Evolutionary conservation across 2,888 invertebrate genomes (phyloP), one percentile per base, ranked within the genome.

Genomic region (Amphipoea oculea): DNA sequence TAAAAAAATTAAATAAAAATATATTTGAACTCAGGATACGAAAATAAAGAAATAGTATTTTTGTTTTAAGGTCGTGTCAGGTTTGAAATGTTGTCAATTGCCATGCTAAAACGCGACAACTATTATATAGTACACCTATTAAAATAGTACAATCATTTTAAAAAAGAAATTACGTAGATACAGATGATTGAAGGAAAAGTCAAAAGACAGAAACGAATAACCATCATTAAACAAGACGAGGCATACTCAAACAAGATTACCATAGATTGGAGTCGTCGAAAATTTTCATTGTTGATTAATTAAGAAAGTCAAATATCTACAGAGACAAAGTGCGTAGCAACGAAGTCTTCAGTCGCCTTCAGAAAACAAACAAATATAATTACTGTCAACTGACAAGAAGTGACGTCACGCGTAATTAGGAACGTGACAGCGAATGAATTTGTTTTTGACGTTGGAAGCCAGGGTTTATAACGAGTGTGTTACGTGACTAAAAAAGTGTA

Each of bases 241-340:
- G 63, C 73, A 72, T 60, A 79, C 63, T 65, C 70, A 77, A 79
- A 83, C 70, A 77, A 79, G 69, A 77, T 89, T 86, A 89, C 65
- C 86, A 83, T 70, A 76, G 81, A 83, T 65, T 77, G 54, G 36
- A 74, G 23, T 29, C 57, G 65, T 66, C 72, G 74, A 81, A 83
- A 89, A 85, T 86, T 29, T 73, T 72, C 86, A 68, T 48, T 79
- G 83, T 83, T 77, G 74, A 83, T 88, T 89, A 88, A 88, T 88
- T 77, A 79, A 82, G 51, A 73, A 85, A 88, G 81, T 88, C 79
- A 88, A 89, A 88, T 86, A 79, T 89, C 77, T 86, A 88, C 86
- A 65, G 73, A 60, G 70, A 80, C 80, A 88, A 88, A 88, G 68
- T 78, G 78, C n/a, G 73, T 65, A 67, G 78, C 78, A 89, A 88